These are phyloP conservation scores for Lithophane socia DNA, from an alignment of 2,888 invertebrate genomes.

Conservation along the genomic window DNA sequence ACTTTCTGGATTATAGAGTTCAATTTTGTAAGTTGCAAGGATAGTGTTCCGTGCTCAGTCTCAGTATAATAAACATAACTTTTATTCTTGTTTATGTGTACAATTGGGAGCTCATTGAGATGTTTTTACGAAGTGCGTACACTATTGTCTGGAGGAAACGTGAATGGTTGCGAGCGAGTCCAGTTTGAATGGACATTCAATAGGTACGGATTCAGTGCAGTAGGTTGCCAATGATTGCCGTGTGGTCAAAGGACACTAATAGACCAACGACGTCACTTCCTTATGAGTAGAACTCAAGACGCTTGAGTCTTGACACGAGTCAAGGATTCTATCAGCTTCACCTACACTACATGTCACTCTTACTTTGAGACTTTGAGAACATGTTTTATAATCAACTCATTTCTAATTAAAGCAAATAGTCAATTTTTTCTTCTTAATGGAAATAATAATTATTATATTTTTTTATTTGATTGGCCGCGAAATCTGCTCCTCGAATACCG, in stretches of 20 bases:
- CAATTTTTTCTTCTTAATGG: not conserved
- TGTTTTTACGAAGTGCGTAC: slow-evolving; percentile 56
- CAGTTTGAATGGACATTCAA: slow-evolving; percentile 30
- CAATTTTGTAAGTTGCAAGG: slow-evolving; percentile 20
- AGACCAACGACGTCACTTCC: slow-evolving; percentile 37
- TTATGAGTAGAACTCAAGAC: slow-evolving; percentile 24
- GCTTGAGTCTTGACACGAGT: slow-evolving; percentile 10
- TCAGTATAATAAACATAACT: slow-evolving; percentile 58
- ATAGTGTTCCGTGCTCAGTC: slow-evolving; percentile 22
- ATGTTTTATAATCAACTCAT: not conserved
- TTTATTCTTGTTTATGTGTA: slow-evolving; percentile 65
- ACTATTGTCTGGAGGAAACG: slow-evolving; percentile 54
- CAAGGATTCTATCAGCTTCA: slow-evolving; percentile 20
- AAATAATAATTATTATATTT: not conserved
- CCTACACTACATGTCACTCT: not conserved
- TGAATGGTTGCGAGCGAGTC: slow-evolving; percentile 45
- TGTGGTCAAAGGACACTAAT: slow-evolving; percentile 38
- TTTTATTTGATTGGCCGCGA: not conserved
- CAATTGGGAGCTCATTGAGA: slow-evolving; percentile 63
- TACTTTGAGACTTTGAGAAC: not conserved
- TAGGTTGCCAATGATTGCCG: slow-evolving; percentile 33
- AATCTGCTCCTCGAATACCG: too few relatives aligned
- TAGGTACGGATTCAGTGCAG: slow-evolving; percentile 34
- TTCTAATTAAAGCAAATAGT: not conserved
- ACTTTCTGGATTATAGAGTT: slow-evolving; percentile 43